phyloP scores from a whole-genome alignment of 2,888 invertebrate genomes.

The Syrphus vitripennis region DNA sequence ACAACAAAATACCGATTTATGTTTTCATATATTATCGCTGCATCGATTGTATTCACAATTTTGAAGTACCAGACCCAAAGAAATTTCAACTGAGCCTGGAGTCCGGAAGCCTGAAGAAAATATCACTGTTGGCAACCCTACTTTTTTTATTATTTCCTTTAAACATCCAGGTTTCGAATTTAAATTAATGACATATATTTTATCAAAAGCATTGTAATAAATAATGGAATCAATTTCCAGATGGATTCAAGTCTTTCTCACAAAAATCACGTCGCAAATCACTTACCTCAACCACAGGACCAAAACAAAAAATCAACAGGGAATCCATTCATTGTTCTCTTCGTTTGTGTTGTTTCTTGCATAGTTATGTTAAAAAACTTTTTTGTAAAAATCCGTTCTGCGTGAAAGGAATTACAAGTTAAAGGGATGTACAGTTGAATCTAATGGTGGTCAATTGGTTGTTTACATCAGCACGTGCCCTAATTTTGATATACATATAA shows the following conservation, averaged over 20 bases:
- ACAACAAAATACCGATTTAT: too few species aligned
- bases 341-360: background rate
- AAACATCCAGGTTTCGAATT: background rate
- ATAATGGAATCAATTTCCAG: constrained; percentile 60
- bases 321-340: constrained; percentile 43
- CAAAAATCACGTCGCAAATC: constrained; percentile 76
- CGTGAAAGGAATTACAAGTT: constrained; percentile 68
- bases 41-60: too few species aligned
- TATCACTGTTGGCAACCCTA: too few species aligned
- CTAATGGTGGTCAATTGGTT: constrained; percentile 72
- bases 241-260: constrained; percentile 21
- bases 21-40: too few species aligned
- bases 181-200: constrained; percentile 47
- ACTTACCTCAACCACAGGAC: constrained; percentile 72
- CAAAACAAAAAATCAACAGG: constrained; percentile 25
- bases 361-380: background rate
- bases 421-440: constrained; percentile 48
- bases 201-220: constrained; percentile 47
- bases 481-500: constrained; percentile 70
- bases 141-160: background rate
- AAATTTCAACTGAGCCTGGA: too few species aligned
- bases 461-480: constrained; percentile 72
- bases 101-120: too few species aligned
- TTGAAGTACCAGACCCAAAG: too few species aligned
- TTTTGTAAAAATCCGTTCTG: constrained; percentile 38